Base-by-base conservation (phyloP, 2,113 vertebrate species). In the Oophaga pumilio region DNA sequence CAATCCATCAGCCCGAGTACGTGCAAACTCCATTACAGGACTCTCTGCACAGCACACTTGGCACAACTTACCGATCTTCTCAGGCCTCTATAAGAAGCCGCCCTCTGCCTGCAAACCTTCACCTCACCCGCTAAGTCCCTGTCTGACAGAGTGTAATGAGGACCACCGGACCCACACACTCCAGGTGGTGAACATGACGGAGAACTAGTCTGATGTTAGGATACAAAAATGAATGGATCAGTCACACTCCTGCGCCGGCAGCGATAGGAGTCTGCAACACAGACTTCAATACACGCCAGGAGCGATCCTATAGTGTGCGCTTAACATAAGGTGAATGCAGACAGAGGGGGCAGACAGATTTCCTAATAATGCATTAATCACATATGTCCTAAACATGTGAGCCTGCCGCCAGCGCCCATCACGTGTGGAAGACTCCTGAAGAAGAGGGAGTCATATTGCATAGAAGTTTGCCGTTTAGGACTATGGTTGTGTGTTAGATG, bases 31-130 rank as follows among this genome's bases (percentile, higher is more conserved):
- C 60, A 82, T 9, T 20, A 4, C 2, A 17, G 18, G 4, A 43
- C 81, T 49, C 28, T 24, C 8, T 43, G 68, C 81, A 82, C 81
- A 20, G 53, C 62, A 92, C 93, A 91, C 92, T 90, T 80, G 93
- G 89, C 91, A 90, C 33, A 94, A 96, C 97, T 99, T 98, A 99
- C 98, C 97, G 96, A 96, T 97, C 96, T 96, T 94, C 94, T 98
- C 90, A 97, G 95, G 90, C 93, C 96, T 93, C 94, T 96, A 95
- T 98, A 95, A 94, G 97, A 97, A 92, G 96, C 94, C 92, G 97
- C 96, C 96, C 96, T 97, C 94, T 74, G 97, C 96, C 91, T 96
- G 97, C 93, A 95, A 93, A 92, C 95, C 96, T 96, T 97, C 95
- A 97, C 97, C 94, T 99, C 97, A 94, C 95, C 96, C 93, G 97